Conservation (phyloP, 2,888 invertebrate species). For the Xestoiulus laeticollis region DNA sequence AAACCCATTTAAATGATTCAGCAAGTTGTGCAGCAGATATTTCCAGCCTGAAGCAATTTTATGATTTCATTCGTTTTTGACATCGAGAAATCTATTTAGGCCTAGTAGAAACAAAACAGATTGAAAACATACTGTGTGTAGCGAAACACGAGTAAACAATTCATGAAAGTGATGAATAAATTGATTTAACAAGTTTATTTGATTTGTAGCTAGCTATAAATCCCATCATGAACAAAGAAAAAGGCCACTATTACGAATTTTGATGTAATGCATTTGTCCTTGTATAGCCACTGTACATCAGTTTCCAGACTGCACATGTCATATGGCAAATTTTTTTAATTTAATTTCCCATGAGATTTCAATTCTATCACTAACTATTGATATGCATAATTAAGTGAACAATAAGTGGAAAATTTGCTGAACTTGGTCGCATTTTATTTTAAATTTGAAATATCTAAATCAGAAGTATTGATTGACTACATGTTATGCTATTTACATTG, state of each 20-base stretch:
- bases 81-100: not conserved
- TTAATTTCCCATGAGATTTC: too few species aligned
- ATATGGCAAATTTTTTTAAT: too few species aligned
- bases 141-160: not conserved
- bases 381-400: too few species aligned
- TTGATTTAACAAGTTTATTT: not conserved
- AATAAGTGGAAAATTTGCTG: too few species aligned
- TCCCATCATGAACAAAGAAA: not conserved
- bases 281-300: too few species aligned
- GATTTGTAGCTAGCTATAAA: not conserved
- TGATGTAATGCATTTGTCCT: not conserved
- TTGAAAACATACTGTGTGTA: not conserved
- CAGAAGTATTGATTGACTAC: too few species aligned
- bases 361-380: too few species aligned
- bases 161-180: not conserved
- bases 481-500: too few species aligned
- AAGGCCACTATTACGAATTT: not conserved
- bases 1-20: not conserved
- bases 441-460: too few species aligned
- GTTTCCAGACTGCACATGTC: too few species aligned
- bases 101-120: not conserved
- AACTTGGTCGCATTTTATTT: too few species aligned
- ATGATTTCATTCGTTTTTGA: not conserved
- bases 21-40: not conserved
- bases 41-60: not conserved